Conservation (phyloP, 2,888 invertebrate genomes). For the Yponomeuta evonymella region DNA sequence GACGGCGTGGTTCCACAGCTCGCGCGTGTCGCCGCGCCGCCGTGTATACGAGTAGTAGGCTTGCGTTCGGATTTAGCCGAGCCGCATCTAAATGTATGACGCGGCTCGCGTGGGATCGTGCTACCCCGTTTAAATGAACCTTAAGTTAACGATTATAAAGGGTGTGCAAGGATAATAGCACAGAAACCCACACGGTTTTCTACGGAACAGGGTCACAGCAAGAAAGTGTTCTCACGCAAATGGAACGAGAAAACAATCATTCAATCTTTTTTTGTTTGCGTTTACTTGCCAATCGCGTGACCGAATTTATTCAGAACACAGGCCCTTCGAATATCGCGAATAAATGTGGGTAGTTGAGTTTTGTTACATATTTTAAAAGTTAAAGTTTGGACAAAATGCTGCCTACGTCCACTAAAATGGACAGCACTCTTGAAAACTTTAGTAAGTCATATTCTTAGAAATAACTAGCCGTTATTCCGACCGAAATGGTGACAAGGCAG, state of each 20-base stretch:
- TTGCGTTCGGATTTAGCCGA: no score
- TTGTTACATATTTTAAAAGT: not conserved
- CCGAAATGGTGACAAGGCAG: slow-evolving; percentile 46
- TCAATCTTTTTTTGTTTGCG: slow-evolving; percentile 8
- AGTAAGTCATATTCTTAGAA: not conserved
- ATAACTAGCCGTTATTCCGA: not conserved
- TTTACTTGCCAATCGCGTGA: not conserved
- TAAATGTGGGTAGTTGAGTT: not conserved
- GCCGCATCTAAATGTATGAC: no score
- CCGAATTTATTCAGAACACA: not conserved
- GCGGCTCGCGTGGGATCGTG: no score
- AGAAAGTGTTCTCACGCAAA: slow-evolving; percentile 11
- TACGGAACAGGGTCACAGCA: not conserved
- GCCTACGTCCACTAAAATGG: not conserved
- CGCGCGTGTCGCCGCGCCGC: no score
- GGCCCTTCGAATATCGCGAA: not conserved
- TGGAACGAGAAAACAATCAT: not conserved
- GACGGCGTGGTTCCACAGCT: no score
- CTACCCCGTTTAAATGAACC: no score
- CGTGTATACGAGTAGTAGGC: no score
- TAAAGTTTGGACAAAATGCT: not conserved
- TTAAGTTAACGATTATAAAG: not conserved
- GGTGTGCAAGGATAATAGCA: not conserved
- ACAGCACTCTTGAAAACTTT: not conserved
- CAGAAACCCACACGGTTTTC: not conserved